Evolutionary conservation across 2,797 vertebrate genomes (phyloP).

Genomic region (Sparus aurata): DNA sequence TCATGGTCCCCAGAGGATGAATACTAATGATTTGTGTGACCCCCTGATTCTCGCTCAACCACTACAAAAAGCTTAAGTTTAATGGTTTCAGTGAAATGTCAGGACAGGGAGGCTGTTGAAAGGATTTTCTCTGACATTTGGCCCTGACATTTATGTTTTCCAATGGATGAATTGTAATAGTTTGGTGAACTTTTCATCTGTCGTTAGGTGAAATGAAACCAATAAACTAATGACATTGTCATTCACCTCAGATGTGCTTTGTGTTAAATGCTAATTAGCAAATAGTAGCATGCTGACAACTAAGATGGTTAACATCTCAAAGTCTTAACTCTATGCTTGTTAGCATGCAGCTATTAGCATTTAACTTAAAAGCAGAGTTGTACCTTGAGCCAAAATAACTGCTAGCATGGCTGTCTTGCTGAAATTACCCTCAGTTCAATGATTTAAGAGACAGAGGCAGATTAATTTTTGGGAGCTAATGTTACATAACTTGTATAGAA

Average conservation of each 20-base stretch:
- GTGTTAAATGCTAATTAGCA: not conserved
- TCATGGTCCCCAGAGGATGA: not conserved
- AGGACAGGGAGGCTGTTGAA: not conserved
- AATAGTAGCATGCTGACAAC: not conserved
- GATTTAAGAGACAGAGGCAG: no score
- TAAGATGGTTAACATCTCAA: not conserved
- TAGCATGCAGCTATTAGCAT: no score
- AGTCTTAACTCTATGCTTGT: no score
- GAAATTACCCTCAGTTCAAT: no score
- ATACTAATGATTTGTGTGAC: not conserved
- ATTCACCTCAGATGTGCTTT: not conserved
- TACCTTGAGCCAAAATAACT: no score
- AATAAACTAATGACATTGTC: not conserved
- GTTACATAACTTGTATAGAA: no score
- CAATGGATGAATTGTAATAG: not conserved
- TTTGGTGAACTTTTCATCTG: not conserved
- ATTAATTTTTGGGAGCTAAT: no score
- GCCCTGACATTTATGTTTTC: not conserved
- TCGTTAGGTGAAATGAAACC: not conserved
- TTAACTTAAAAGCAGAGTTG: no score
- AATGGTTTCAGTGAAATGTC: constrained; percentile 4
- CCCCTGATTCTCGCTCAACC: not conserved
- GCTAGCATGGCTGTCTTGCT: no score
- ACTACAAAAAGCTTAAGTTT: not conserved
- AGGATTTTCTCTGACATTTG: constrained; percentile 5